Evolutionary conservation across 2,113 vertebrate genomes (phyloP), one percentile per base, ranked within the genome.

Genomic region (Anarhynchus alexandrinus): DNA sequence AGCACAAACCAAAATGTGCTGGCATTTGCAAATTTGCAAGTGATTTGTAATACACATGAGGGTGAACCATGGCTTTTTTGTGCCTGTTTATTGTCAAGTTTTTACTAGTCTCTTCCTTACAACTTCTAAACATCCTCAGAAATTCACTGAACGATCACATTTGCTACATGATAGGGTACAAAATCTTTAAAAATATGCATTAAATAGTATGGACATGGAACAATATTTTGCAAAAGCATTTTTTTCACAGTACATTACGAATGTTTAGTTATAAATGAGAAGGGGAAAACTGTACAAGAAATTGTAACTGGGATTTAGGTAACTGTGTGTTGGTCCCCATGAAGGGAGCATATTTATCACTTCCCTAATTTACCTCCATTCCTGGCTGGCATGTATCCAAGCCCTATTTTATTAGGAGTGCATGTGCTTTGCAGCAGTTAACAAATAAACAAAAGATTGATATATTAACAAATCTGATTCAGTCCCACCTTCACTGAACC

Each of bases 371-470:
- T 97, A 66, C 70, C 74, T 96, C 77, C 84, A 82, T 96, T 96
- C 82, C 92, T 94, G 30, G 34, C 70, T 93, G 74, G 52, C 45
- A 71, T 84, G 47, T 94, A 64, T 84, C 61, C 78, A 84, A 96
- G 45, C 45, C 21, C 62, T 96, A 36, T 83, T 96, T 77, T 92
- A 86, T 51, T 89, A 91, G 83, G 82, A 95, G 26, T 34, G 47
- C 52, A 78, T 86, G 47, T 62, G 73, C 34, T 95, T 95, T 88
- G 82, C 67, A 94, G 52, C 34, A 90, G 52, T 90, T 90, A 82
- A 88, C n/a, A 88, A 96, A 95, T 85, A 96, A 95, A 94, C 42
- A 94, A 96, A 96, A 96, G 61, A 45, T 85, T 82, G 85, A 96
- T 88, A 89, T 80, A 84, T 92, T 91, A 91, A 76, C 82, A 97